Evolutionary conservation across 1,140 invertebrate genomes (phyloP).

Genomic region (Chironomus tepperi): DNA sequence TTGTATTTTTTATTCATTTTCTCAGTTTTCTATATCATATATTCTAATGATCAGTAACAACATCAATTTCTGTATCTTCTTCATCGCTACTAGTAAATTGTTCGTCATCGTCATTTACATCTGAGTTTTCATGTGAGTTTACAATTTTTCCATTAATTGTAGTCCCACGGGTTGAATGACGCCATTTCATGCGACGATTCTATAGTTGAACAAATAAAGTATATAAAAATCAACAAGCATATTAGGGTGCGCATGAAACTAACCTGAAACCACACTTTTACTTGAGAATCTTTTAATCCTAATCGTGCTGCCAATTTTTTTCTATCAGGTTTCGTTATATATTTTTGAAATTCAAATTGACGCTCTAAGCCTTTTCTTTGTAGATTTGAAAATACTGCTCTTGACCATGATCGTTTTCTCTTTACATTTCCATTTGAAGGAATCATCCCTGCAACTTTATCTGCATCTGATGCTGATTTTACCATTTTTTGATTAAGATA

Average conservation of each 20-base stretch:
- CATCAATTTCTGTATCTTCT: constrained; percentile 41
- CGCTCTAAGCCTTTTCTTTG: constrained; percentile 91
- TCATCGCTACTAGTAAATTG: constrained; percentile 34
- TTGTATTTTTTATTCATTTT: constrained; percentile 5
- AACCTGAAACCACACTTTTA: constrained; percentile 39
- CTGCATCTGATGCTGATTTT: not conserved
- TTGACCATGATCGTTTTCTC: constrained; percentile 81
- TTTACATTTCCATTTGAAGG: constrained; percentile 43
- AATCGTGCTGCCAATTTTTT: constrained; percentile 91
- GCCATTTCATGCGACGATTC: constrained; percentile 89
- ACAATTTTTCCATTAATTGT: constrained; percentile 31
- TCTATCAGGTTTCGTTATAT: constrained; percentile 94
- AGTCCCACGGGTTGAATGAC: constrained; percentile 51
- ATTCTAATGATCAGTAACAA: constrained; percentile 32
- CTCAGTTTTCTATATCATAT: not conserved
- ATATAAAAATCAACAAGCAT: not conserved
- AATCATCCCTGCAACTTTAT: not conserved
- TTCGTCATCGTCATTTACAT: constrained; percentile 29
- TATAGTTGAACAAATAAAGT: constrained; percentile 45
- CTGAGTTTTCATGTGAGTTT: constrained; percentile 32
- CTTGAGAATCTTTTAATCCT: constrained; percentile 90
- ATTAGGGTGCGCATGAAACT: not conserved
- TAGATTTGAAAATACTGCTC: constrained; percentile 90
- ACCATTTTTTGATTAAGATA: not conserved
- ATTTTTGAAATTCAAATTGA: constrained; percentile 92